Base-by-base conservation (phyloP, 1,140 invertebrate genomes). In the Drosophila repletoides region DNA sequence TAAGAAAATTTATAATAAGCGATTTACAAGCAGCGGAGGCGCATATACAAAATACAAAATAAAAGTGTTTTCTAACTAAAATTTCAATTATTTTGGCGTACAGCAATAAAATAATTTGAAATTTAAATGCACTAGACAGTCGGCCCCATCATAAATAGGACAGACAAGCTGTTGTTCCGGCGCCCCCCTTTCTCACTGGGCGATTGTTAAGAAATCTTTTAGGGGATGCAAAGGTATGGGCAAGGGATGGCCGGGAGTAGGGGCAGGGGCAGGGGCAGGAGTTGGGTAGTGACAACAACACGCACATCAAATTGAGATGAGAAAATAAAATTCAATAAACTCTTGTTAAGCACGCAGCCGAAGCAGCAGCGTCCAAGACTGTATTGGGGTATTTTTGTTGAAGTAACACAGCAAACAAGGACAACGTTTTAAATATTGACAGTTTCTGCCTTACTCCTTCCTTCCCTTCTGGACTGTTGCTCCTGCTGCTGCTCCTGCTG, bases 311-410 rank as follows among this genome's bases (percentile, higher is more conserved):
- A 87, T 76, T 87, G 81, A 86, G 80, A 86, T 80, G 80, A 80
- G 75, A 80, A 86, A 86, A 86, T 80, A 87, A 84, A 86, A 86
- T 86, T 86, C 81, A 86, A 86, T 86, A 86, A 86, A 86, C 81
- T 86, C 80, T 86, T 86, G 80, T 86, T 86, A 86, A 80, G 81
- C 80, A 86, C 80, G 80, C 59, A 80, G 59, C 65, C n/a, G n/a
- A n/a, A 29, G 43, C 41, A 24, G 36, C 48, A 53, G 48, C 46
- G 46, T 48, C 67, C 51, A 51, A 19, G 29, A 24, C 29, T 24
- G 45, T 17, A 14, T 19, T 29, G 45, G 45, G 21, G n/a, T n/a
- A n/a, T n/a, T n/a, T n/a, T n/a, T n/a, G n/a, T n/a, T n/a, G n/a
- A n/a, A n/a, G n/a, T n/a, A n/a, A n/a, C n/a, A 67, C 69, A 72